phyloP scores from a whole-genome alignment of 2,113 vertebrate species.

The Serinus canaria region DNA sequence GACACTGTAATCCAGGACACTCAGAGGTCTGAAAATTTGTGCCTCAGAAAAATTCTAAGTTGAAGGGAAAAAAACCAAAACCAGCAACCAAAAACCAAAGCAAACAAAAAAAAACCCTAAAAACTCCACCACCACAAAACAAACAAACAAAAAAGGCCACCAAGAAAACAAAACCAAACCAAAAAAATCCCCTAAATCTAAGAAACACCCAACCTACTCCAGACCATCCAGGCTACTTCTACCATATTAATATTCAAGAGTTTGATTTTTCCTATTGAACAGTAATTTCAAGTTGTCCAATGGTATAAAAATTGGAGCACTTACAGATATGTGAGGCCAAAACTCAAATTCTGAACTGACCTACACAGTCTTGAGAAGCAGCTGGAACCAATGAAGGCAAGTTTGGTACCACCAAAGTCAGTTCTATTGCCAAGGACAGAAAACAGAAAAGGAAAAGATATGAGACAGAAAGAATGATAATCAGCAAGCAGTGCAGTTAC shows the following conservation, averaged over 20 bases:
- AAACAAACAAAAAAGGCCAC: not conserved
- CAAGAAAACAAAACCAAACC: not conserved
- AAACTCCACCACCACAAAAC: not conserved
- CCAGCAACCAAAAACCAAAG: not conserved
- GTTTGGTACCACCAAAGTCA: not conserved
- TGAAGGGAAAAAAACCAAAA: not conserved
- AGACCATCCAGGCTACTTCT: not conserved
- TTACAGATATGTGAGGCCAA: not conserved
- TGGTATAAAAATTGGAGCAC: not conserved
- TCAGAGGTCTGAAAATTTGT: not conserved
- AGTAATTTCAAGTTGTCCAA: not conserved
- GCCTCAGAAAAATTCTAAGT: not conserved
- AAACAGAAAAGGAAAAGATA: constrained; percentile 7
- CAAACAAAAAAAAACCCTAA: not conserved
- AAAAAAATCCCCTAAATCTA: not conserved
- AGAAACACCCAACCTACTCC: not conserved
- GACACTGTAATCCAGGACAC: not conserved
- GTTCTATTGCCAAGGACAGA: not conserved
- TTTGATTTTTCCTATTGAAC: not conserved
- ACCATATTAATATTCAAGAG: not conserved
- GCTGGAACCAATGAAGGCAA: not conserved
- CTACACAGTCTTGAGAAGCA: not conserved
- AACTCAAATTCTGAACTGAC: not conserved
- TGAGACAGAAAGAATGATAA: not conserved
- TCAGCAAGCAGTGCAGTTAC: not conserved